phyloP scores from a whole-genome alignment of 1,140 invertebrate genomes.

The Elymnias hypermnestra region DNA sequence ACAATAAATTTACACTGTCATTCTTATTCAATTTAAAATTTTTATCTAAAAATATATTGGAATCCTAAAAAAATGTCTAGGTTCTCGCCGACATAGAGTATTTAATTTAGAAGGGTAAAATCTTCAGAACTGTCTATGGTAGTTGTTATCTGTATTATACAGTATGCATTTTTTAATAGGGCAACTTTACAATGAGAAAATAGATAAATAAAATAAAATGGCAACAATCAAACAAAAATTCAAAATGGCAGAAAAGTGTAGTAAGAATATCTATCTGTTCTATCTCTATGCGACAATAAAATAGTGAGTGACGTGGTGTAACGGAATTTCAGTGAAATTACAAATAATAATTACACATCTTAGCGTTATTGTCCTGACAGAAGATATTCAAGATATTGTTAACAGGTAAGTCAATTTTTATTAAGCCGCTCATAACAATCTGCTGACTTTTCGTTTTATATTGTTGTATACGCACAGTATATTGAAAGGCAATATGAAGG shows the following conservation, averaged over 20 bases:
- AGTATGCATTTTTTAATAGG: background rate
- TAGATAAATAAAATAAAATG: background rate
- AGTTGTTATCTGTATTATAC: too few relatives aligned
- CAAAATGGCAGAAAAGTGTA: constrained; percentile 60
- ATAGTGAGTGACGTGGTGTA: constrained; percentile 64
- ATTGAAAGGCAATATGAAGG: background rate
- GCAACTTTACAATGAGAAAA: background rate
- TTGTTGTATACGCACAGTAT: constrained; percentile 17
- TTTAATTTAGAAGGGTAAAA: too few relatives aligned
- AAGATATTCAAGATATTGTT: constrained; percentile 25
- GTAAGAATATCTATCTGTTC: constrained; percentile 32
- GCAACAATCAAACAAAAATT: constrained; percentile 32
- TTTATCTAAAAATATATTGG: too few relatives aligned
- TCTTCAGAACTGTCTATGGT: too few relatives aligned
- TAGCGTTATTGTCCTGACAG: constrained; percentile 7
- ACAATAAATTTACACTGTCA: too few relatives aligned
- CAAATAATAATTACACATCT: constrained; percentile 13
- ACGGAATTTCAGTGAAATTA: constrained; percentile 45
- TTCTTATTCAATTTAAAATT: too few relatives aligned
- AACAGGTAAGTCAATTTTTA: constrained; percentile 51
- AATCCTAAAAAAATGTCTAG: too few relatives aligned
- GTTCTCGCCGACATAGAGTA: too few relatives aligned
- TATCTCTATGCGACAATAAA: constrained; percentile 40
- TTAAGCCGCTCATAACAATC: constrained; percentile 54
- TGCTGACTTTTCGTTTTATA: constrained; percentile 44